Evolutionary conservation across 2,888 invertebrate genomes (phyloP), one percentile per base, ranked within the genome.

Genomic region (Mayetiola destructor): DNA sequence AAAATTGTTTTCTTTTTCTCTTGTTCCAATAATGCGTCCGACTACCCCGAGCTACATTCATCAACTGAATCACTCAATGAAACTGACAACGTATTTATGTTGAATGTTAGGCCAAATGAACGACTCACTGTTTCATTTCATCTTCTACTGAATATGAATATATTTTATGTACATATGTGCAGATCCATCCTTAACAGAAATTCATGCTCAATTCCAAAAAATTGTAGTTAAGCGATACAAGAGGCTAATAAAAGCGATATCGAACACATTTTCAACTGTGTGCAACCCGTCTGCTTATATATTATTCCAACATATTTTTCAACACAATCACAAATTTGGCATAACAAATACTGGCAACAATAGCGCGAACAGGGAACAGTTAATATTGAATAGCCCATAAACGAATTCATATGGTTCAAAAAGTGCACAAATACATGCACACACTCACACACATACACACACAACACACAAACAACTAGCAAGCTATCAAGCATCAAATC

Each of bases 281-380:
- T 48, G 48, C 20, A 53, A 20, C 60, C 60, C 59, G 61, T 72
- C 72, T 71, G 71, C 65, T 71, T 69, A 69, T 65, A 64, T 67
- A 68, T 68, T 68, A n/a, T 69, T 64, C 65, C 67, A 68, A 69
- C 71, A 71, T 71, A 71, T 71, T 71, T 67, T 71, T 66, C 65
- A 52, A 39, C 60, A 63, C 60, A 63, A 62, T 61, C 62, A 61
- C 66, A 53, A 53, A 18, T 18, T 10, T 2, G 30, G 53, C 29
- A 10, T n/a, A 48, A 27, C 27, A 48, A 27, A 39, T 27, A 48
- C 48, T 16, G 1, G 3, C 23, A 10, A 10, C 6, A 48, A 27
- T 48, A 16, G 27, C 8, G n/a, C 23, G n/a, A 27, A 16, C 23
- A 20, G 9, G 48, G 27, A 14, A 48, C 27, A 42, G 23, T 10